A percentile compares a stretch with the other conserved stretches of the same genome.
These are phyloP conservation scores for Zaprionus tsacasi DNA, from an alignment of 1,140 invertebrate species.

Conservation along the genomic window DNA sequence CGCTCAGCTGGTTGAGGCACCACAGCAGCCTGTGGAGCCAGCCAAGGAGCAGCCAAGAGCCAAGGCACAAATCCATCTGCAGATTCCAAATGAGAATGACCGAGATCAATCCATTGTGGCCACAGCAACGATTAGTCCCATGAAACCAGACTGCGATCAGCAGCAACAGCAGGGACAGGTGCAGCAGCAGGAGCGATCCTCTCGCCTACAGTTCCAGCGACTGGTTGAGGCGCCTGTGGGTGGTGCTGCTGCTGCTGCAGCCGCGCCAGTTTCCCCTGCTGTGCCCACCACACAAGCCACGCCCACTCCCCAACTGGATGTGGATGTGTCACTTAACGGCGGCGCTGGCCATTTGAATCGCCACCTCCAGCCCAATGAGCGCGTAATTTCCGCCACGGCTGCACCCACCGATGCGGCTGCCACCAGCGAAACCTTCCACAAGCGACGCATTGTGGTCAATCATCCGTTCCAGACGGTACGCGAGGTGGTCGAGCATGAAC, in stretches of 20 bases:
- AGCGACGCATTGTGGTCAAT: slow-evolving; percentile 87
- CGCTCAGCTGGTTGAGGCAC: slow-evolving; percentile 43
- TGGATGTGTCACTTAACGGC: slow-evolving; percentile 67
- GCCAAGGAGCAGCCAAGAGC: slow-evolving; percentile 28
- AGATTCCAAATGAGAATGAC: slow-evolving; percentile 61
- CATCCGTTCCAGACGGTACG: slow-evolving; percentile 87
- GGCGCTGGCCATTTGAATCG: slow-evolving; percentile 60
- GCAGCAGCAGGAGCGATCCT: slow-evolving; percentile 18
- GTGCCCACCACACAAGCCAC: slow-evolving; percentile 85
- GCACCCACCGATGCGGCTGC: slow-evolving; percentile 85
- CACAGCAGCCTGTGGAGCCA: slow-evolving; percentile 37
- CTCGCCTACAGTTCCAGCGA: slow-evolving; percentile 61
- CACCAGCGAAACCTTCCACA: slow-evolving; percentile 86
- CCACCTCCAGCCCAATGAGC: slow-evolving; percentile 82
- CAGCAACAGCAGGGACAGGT: slow-evolving; percentile 20
- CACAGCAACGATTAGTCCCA: slow-evolving; percentile 61
- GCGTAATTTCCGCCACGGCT: slow-evolving; percentile 86
- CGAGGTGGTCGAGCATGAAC: slow-evolving; percentile 86
- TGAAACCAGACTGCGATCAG: slow-evolving; percentile 62
- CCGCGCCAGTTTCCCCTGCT: slow-evolving; percentile 84
- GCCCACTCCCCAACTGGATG: slow-evolving; percentile 57
- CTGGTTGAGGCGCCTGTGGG: slow-evolving; percentile 75
- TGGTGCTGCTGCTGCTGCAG: slow-evolving; percentile 82
- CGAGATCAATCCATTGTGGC: slow-evolving; percentile 57
- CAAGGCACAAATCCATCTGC: slow-evolving; percentile 72